phyloP scores from a whole-genome alignment of 2,888 invertebrate genomes.

The Oscheius sp. region DNA sequence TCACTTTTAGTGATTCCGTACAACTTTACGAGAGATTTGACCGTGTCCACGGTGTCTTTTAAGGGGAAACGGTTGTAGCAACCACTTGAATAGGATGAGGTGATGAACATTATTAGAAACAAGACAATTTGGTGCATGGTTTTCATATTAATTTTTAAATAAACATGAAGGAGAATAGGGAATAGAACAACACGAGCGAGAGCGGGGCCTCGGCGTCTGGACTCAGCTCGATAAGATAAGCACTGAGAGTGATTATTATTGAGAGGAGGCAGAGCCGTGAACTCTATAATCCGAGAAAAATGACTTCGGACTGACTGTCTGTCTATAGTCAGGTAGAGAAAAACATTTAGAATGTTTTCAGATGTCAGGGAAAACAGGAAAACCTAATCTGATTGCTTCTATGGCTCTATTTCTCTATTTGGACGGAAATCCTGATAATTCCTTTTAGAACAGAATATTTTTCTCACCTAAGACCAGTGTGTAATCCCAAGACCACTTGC shows the following conservation, averaged over 20 bases:
- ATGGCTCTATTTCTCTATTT: too few species aligned
- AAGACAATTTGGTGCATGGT: constrained; percentile 9
- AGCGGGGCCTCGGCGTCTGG: constrained; percentile 28
- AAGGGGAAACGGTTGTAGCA: constrained; percentile 33
- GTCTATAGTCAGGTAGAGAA: not conserved
- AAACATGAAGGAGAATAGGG: not conserved
- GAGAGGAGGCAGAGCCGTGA: not conserved
- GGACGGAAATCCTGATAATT: too few species aligned
- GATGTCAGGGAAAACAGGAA: not conserved
- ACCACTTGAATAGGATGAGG: not conserved
- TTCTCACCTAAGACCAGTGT: too few species aligned
- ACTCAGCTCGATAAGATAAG: constrained; percentile 31
- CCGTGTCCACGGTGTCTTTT: constrained; percentile 22
- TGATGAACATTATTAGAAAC: not conserved
- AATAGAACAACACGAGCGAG: constrained; percentile 10
- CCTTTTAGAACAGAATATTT: too few species aligned
- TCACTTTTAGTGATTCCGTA: constrained; percentile 5
- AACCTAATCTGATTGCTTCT: too few species aligned
- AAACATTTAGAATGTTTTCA: not conserved
- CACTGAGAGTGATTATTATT: constrained; percentile 31
- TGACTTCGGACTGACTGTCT: not conserved
- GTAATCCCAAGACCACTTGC: too few species aligned
- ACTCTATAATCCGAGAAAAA: not conserved
- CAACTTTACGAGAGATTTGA: constrained; percentile 23
- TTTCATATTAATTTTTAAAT: constrained; percentile 1